Percentiles rank a stretch among this genome's conserved stretches.
phyloP scores from a whole-genome alignment of 2,797 vertebrate species.

The Pangasius macronema region DNA sequence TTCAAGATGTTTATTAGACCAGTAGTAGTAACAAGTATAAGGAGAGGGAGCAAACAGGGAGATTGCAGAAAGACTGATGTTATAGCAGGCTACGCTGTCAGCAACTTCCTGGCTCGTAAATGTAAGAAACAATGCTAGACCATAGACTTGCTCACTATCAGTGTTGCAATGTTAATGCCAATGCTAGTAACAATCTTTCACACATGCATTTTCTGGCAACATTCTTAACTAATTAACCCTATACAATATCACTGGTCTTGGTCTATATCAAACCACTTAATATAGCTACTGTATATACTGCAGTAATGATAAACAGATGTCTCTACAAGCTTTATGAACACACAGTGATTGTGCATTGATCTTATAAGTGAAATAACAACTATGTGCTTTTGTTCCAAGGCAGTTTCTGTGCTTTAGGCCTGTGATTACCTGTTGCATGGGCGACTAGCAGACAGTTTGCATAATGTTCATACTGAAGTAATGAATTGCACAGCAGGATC shows the following conservation, averaged over 20 bases:
- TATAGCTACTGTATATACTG: background rate
- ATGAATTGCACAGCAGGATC: conserved; percentile 6
- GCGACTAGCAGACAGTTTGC: background rate
- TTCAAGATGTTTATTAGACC: background rate
- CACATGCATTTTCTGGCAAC: background rate
- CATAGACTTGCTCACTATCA: background rate
- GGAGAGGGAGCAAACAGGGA: background rate
- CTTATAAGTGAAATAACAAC: background rate
- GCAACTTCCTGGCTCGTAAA: background rate
- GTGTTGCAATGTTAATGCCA: background rate
- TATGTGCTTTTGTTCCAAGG: background rate
- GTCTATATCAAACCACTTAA: background rate
- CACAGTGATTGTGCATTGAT: background rate
- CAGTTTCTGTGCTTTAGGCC: background rate
- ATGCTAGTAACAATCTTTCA: background rate
- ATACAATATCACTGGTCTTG: background rate
- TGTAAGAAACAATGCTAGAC: background rate
- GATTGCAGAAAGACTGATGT: no score
- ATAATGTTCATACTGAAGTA: background rate
- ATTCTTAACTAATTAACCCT: background rate
- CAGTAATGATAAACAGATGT: background rate
- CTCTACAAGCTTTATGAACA: background rate
- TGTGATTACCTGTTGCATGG: background rate
- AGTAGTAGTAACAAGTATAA: background rate
- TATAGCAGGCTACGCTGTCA: background rate